These are phyloP conservation scores for Oligia latruncula DNA, from an alignment of 2,888 invertebrate species.

Conservation along the genomic window DNA sequence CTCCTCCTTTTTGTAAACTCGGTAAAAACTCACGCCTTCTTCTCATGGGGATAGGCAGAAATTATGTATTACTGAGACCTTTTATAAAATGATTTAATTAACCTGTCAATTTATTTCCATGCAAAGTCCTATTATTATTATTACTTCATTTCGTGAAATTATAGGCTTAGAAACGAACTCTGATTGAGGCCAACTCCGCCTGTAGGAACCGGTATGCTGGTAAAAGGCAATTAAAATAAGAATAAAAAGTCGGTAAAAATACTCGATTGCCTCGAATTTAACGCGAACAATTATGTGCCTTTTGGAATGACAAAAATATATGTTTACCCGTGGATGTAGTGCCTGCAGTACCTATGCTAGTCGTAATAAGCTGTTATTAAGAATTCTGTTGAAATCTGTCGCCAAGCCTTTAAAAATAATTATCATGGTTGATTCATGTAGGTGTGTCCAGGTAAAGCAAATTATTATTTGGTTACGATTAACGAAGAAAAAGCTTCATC, in stretches of 20 bases:
- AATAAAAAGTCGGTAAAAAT: slow-evolving; percentile 37
- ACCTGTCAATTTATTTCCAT: neutral
- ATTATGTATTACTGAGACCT: neutral
- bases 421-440: neutral
- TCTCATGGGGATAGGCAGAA: neutral
- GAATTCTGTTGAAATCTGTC: slow-evolving; percentile 17
- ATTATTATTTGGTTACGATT: neutral
- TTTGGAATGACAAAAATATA: slow-evolving; percentile 26
- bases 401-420: neutral
- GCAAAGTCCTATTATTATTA: neutral
- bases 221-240: slow-evolving; percentile 30
- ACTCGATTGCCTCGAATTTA: slow-evolving; percentile 59
- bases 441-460: neutral
- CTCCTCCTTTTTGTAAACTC: no score
- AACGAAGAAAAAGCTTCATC: neutral
- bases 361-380: slow-evolving; percentile 35
- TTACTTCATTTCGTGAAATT: neutral
- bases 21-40: neutral
- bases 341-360: neutral
- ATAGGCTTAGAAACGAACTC: slow-evolving; percentile 8
- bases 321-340: neutral
- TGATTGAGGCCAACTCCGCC: slow-evolving; percentile 31
- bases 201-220: slow-evolving; percentile 51
- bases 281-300: slow-evolving; percentile 24
- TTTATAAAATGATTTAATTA: neutral